Conservation (phyloP, 2,888 invertebrate species). For the Rhagium mordax region DNA sequence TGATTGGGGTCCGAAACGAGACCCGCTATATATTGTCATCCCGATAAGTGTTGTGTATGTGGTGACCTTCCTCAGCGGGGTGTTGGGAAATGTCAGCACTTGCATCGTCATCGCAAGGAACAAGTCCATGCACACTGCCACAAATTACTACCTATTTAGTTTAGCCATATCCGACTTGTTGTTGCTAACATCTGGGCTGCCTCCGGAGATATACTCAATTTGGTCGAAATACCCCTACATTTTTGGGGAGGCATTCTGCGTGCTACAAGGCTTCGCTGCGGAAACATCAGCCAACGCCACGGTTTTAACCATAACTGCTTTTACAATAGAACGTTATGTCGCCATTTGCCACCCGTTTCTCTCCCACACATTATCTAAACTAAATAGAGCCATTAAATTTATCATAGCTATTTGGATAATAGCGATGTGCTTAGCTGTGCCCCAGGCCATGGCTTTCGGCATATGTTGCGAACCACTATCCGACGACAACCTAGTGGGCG, state of each 20-base stretch:
- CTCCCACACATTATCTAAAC: slow-evolving; percentile 87
- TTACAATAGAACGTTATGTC: slow-evolving; percentile 90
- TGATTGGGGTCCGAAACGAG: slow-evolving; percentile 67
- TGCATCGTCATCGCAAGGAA: slow-evolving; percentile 85
- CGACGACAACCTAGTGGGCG: slow-evolving; percentile 60
- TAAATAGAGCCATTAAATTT: slow-evolving; percentile 86
- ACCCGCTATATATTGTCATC: slow-evolving; percentile 76
- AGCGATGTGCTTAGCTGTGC: slow-evolving; percentile 82
- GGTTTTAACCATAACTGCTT: slow-evolving; percentile 89
- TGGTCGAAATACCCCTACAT: slow-evolving; percentile 86
- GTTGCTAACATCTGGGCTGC: slow-evolving; percentile 82
- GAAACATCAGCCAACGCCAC: slow-evolving; percentile 92
- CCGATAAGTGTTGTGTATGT: slow-evolving; percentile 80
- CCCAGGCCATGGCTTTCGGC: slow-evolving; percentile 87
- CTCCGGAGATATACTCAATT: slow-evolving; percentile 83
- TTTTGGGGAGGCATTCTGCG: slow-evolving; percentile 85
- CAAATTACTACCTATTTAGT: slow-evolving; percentile 88
- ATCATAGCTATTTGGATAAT: slow-evolving; percentile 83
- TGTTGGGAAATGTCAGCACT: slow-evolving; percentile 85
- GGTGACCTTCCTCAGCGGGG: slow-evolving; percentile 81
- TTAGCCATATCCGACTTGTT: slow-evolving; percentile 85
- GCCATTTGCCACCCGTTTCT: slow-evolving; percentile 90
- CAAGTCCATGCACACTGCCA: slow-evolving; percentile 87
- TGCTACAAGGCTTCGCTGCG: slow-evolving; percentile 83
- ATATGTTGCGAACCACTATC: slow-evolving; percentile 71